Percentiles rank a stretch among this genome's conserved stretches.
Evolutionary conservation across 1,140 invertebrate species (phyloP).

Genomic region (Macrotrachela quadricornifera): DNA sequence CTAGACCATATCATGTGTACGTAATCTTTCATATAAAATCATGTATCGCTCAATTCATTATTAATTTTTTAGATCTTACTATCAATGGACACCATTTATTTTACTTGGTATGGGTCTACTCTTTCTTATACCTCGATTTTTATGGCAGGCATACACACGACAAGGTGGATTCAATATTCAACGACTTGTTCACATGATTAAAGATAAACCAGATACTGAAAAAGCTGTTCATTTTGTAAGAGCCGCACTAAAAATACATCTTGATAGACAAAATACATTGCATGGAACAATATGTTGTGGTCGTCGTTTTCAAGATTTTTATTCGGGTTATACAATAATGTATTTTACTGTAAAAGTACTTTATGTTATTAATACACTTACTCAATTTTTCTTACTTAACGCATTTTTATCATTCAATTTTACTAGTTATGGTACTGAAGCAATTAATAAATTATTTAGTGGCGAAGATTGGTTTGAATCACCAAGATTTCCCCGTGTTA

Average conservation of each 20-base stretch:
- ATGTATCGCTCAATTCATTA: too few relatives aligned
- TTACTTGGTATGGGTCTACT: slow-evolving; percentile 3
- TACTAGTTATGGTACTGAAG: slow-evolving; percentile 12
- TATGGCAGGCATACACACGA: slow-evolving; percentile 5
- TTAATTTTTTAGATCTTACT: background rate
- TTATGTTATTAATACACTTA: slow-evolving; percentile 15
- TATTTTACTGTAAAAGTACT: slow-evolving; percentile 20
- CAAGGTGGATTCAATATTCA: slow-evolving; percentile 8
- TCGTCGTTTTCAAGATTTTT: slow-evolving; percentile 27
- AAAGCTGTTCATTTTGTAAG: slow-evolving; percentile 1
- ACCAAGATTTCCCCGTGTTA: slow-evolving; percentile 13
- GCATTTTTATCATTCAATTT: slow-evolving; percentile 16
- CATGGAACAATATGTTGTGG: slow-evolving; percentile 21
- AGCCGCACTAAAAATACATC: slow-evolving; percentile 1
- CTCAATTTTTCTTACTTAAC: slow-evolving; percentile 18
- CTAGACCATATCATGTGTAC: too few relatives aligned
- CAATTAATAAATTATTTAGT: slow-evolving; percentile 10
- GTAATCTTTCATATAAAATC: too few relatives aligned
- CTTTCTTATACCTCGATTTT: slow-evolving; percentile 1
- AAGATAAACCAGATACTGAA: slow-evolving; percentile 3
- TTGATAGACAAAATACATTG: slow-evolving; percentile 1
- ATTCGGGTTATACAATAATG: slow-evolving; percentile 29
- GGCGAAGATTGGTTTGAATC: slow-evolving; percentile 10
- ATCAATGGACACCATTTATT: slow-evolving; percentile 10
- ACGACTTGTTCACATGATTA: slow-evolving; percentile 1